Conservation (phyloP, 2,113 vertebrate species). For the Nettapus auritus region DNA sequence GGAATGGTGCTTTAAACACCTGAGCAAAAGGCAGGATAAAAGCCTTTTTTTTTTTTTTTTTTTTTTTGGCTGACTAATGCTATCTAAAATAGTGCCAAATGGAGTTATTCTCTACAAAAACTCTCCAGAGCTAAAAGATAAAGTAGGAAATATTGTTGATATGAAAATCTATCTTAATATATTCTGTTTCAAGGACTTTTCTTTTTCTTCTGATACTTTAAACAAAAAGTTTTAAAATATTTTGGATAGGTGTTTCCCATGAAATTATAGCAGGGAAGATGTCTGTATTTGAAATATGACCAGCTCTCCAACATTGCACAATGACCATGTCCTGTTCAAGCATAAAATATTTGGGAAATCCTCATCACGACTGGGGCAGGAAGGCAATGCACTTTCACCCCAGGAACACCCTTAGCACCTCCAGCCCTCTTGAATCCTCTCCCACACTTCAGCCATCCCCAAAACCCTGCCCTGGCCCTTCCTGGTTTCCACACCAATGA, state of each 20-base stretch:
- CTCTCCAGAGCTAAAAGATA: neutral
- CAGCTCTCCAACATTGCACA: rapidly evolving
- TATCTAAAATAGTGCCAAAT: neutral
- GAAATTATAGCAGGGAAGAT: neutral
- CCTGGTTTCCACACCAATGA: neutral
- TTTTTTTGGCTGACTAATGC: neutral
- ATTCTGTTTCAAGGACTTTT: neutral
- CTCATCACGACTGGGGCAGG: neutral
- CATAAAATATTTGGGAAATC: neutral
- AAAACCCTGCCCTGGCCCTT: neutral
- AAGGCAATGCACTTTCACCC: neutral
- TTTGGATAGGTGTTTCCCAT: neutral
- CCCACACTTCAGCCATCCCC: neutral
- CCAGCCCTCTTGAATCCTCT: neutral
- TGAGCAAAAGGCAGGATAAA: neutral
- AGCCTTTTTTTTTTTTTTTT: neutral
- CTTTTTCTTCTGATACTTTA: neutral
- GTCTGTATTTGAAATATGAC: neutral
- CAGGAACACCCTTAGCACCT: neutral
- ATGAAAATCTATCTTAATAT: neutral
- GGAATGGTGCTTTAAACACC: neutral
- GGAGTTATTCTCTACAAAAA: neutral
- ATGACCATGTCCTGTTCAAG: neutral
- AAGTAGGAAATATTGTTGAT: neutral
- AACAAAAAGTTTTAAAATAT: neutral